A percentile compares a stretch with the other conserved stretches of the same genome.
Evolutionary conservation across 2,113 vertebrate genomes (phyloP).

Genomic region (Podilymbus podiceps): DNA sequence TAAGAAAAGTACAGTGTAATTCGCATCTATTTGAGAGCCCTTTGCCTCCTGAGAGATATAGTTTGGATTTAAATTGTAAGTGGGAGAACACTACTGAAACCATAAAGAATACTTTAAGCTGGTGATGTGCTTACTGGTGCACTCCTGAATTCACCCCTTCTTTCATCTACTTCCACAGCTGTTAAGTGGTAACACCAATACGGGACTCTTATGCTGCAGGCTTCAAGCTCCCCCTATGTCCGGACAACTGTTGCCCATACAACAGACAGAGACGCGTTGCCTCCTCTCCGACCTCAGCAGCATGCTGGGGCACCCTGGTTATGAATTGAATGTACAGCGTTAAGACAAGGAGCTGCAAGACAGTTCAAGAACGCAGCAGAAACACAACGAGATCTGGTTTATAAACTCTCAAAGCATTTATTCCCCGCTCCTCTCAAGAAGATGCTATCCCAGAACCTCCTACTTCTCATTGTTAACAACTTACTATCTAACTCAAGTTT

Average conservation of each 20-base stretch:
- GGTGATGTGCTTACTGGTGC: neutral
- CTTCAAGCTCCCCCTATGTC: neutral
- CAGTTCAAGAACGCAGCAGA: neutral
- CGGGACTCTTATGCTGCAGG: neutral
- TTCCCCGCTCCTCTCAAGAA: neutral
- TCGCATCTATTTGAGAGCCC: neutral
- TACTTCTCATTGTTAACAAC: neutral
- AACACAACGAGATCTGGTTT: neutral
- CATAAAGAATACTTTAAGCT: neutral
- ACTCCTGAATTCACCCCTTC: neutral
- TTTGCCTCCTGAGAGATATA: neutral
- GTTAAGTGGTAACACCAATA: neutral
- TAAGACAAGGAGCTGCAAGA: neutral
- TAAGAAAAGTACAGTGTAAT: neutral
- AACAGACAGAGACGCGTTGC: neutral
- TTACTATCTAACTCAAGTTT: neutral
- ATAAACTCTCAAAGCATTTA: neutral
- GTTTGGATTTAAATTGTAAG: neutral
- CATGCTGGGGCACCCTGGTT: neutral
- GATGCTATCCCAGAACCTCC: neutral
- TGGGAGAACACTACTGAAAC: neutral
- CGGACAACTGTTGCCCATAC: fast-evolving
- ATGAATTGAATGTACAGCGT: neutral
- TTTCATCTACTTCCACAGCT: neutral
- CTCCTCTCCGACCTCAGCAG: neutral